Evolutionary conservation across 23 tunicate genomes (phyloP).

Genomic region (Styela plicata): DNA sequence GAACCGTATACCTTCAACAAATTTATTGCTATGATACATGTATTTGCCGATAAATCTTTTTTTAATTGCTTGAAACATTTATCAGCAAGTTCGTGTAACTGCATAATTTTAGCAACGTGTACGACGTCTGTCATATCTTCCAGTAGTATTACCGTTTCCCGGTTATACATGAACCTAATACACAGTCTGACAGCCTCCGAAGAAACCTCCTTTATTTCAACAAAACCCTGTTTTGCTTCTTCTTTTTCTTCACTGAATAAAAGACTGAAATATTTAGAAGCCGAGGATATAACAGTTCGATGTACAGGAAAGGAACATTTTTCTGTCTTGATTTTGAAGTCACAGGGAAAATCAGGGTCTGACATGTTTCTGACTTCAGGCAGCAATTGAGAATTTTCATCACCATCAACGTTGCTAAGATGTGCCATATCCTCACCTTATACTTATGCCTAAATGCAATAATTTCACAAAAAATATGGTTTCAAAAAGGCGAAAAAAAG

Average conservation of each 20-base stretch:
- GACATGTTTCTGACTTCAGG: too few relatives aligned
- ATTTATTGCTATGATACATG: background rate
- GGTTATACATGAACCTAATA: background rate
- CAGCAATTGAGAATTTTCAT: too few relatives aligned
- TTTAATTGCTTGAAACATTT: background rate
- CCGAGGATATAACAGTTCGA: conserved; percentile 70
- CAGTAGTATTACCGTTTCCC: background rate
- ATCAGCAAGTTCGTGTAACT: background rate
- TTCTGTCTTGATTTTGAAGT: conserved; percentile 47
- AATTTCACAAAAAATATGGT: too few relatives aligned
- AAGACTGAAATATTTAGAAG: conserved; percentile 75
- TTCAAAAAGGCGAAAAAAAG: too few relatives aligned
- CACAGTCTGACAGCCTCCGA: background rate
- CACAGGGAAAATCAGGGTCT: conserved; percentile 79
- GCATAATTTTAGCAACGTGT: background rate
- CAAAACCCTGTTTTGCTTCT: background rate
- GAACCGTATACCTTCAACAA: background rate
- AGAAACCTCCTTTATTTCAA: background rate
- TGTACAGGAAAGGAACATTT: conserved; percentile 49
- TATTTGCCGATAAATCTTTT: background rate
- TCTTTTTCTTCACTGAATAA: too few relatives aligned
- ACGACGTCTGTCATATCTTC: background rate
- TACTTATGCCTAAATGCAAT: too few relatives aligned
- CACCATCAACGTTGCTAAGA: too few relatives aligned
- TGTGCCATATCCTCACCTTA: too few relatives aligned